Base-by-base conservation (phyloP, 2,888 invertebrate species). In the Lasioglossum leucozonium region DNA sequence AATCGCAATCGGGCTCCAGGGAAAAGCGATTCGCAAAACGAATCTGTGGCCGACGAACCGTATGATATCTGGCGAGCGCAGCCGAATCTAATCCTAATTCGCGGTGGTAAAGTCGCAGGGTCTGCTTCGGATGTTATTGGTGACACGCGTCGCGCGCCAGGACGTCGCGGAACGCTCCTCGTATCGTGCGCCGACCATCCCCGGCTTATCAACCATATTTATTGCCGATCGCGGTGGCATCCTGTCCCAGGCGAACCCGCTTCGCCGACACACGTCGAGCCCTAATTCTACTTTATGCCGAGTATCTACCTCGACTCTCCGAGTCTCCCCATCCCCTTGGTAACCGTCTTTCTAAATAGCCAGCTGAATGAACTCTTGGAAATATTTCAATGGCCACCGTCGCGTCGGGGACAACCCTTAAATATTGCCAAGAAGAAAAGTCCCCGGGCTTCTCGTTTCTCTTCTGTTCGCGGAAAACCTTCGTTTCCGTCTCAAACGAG, bases 81-180 rank as follows among this genome's bases (percentile, higher is more conserved):
- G 75, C 40, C 87, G 85, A 87, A 87, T 91, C 88, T 89, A 91
- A 92, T 92, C 91, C 90, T 91, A 91, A 92, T 91, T 93, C 88
- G 84, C 84, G 91, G 87, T 90, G 91, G 89, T 93, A 91, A 92
- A 89, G 81, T 88, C 87, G 84, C 83, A 71, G 79, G 85, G 79
- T 55, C 87, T 87, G 87, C 89, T 89, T 78, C 85, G 34, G 88
- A 86, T 85, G 88, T 91, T 87, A 91, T 87, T 90, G 72, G 89
- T 88, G 93, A 91, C 93, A 93, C 93, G 92, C 92, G 92, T 90
- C 91, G 90, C 90, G 47, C 92, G 77, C 77, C 87, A 81, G 91
- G 92, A 65, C 87, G 78, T 22, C 82, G 87, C 65, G 58, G 84
- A 87, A 90, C 82, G 87, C 89, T 85, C 88, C 92, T n/a, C 91